Evolutionary conservation across 2,797 vertebrate genomes (phyloP), one percentile per base, ranked within the genome.

Genomic region (Gadopsis bispinosus): DNA sequence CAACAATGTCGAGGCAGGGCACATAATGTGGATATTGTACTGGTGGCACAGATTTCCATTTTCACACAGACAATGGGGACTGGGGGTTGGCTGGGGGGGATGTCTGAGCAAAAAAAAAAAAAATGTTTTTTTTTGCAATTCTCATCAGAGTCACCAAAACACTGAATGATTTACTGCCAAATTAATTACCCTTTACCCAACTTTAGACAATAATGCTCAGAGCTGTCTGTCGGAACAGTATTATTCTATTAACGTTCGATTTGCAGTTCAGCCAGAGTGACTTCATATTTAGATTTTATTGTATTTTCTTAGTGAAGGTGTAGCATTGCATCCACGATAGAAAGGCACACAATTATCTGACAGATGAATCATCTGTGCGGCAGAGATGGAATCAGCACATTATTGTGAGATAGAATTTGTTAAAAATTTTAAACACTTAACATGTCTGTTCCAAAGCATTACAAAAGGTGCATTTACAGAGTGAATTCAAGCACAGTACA

Each of bases 121-220:
- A 12, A 41, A 41, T 11, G 1, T 81, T 69, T 88, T 76, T 87
- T 92, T 92, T 94, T 88, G 88, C 89, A 84, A 89, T 92, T 92
- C 93, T 95, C 91, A 91, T 94, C 92, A 94, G 90, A 92, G 79
- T 91, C 86, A 90, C 89, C 87, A 93, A 94, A 92, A 94, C 90
- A 93, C 75, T 92, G 90, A 94, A 93, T 92, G 91, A 95, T 94
- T 94, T 94, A 87, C 89, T 93, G 91, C 88, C 92, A 95, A 94
- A 94, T 95, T 94, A 95, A 95, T 95, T 95, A 93, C 91, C 90
- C 87, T 93, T 94, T 92, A 91, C 90, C 87, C 88, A 96, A 93
- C 93, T 95, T 95, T 94, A 92, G 92, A 95, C 93, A 95, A 93
- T 91, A 95, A 94, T 90, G 89, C 90, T 89, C 75, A 55, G 85